Base-by-base conservation (phyloP, 1,140 invertebrate species). In the Plectrocnemia conspersa region DNA sequence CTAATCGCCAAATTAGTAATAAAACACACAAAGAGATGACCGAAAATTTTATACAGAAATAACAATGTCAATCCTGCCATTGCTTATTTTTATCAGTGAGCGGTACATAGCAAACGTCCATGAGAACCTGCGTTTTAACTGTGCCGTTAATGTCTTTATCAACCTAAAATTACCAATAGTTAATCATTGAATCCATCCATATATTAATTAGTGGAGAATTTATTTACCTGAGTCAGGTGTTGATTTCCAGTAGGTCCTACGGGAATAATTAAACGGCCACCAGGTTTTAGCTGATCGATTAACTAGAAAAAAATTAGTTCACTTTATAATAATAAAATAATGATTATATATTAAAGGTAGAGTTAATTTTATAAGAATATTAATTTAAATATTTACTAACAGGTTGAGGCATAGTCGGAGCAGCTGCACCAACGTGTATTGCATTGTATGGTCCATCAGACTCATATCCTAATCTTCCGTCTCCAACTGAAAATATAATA, bases 41-140 rank as follows among this genome's bases (percentile, higher is more conserved):
- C 7, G 6, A 4, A 13, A 11, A 27, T 33, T 53, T 53, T 13
- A 42, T 41, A 22, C 1, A 22, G 7, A 2, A n/a, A 15, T 29
- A 21, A 21, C 36, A 33, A 21, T 27, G 59, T 61, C 59, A 74
- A 68, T 74, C 65, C 68, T 67, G 69, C 53, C 68, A 69, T 63
- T 76, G 74, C 33, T 68, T 68, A 49, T 68, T 66, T 56, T 73
- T 76, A 56, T 96, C 93, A 3, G 96, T 98, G 11, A 99, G 76
- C 1, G 96, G 96, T 19, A 99, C 96, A 75, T 96, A 99, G 44
- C 96, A 87, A 0, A 99, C 97, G 24, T 91, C 91, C 90, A 98
- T 97, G 0, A 98, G 73, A 13, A 82, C 80, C 63, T 83, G 88
- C 42, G 83, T 77, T n/a, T 76, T 77, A 10, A 97, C 79, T 35